A percentile compares a stretch with the other conserved stretches of the same genome.
Conservation (phyloP, 2,888 invertebrate genomes). For the Buathra laborator region DNA sequence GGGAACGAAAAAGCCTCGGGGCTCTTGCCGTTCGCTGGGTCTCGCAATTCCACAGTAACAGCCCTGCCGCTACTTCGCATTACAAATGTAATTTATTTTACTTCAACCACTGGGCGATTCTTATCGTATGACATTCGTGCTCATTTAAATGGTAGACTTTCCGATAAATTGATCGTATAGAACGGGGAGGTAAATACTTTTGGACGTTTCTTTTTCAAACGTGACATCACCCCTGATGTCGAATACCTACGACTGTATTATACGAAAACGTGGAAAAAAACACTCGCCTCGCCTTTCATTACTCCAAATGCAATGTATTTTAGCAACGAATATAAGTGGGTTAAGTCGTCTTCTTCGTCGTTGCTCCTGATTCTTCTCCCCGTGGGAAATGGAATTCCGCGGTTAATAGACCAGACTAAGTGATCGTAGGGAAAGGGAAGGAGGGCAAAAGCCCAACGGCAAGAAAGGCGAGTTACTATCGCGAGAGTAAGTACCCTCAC, state of each 20-base stretch:
- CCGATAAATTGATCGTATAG: slow-evolving; percentile 62
- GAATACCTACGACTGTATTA: slow-evolving; percentile 8
- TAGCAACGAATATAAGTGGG: slow-evolving; percentile 45
- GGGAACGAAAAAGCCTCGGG: slow-evolving; percentile 53
- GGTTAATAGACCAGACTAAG: slow-evolving; percentile 75
- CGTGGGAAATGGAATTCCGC: slow-evolving; percentile 64
- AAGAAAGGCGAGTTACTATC: slow-evolving; percentile 63
- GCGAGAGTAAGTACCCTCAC: slow-evolving; percentile 55
- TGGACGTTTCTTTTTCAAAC: slow-evolving; percentile 16
- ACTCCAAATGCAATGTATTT: slow-evolving; percentile 6
- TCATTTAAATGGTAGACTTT: slow-evolving; percentile 74
- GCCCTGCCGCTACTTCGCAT: slow-evolving; percentile 73
- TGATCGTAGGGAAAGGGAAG: slow-evolving; percentile 63
- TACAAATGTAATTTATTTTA: slow-evolving; percentile 79
- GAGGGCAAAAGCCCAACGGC: slow-evolving; percentile 45
- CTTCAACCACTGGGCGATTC: slow-evolving; percentile 72
- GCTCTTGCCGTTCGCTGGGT: slow-evolving; percentile 51
- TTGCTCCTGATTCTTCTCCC: slow-evolving; percentile 41
- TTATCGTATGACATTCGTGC: slow-evolving; percentile 71
- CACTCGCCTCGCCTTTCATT: neutral
- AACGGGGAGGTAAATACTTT: neutral
- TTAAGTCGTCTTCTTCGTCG: slow-evolving; percentile 41
- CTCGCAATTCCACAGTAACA: slow-evolving; percentile 67
- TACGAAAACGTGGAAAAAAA: slow-evolving; percentile 21
- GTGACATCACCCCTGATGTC: slow-evolving; percentile 1